These are phyloP conservation scores for Pionites leucogaster DNA, from an alignment of 2,113 vertebrate genomes.

Conservation along the genomic window DNA sequence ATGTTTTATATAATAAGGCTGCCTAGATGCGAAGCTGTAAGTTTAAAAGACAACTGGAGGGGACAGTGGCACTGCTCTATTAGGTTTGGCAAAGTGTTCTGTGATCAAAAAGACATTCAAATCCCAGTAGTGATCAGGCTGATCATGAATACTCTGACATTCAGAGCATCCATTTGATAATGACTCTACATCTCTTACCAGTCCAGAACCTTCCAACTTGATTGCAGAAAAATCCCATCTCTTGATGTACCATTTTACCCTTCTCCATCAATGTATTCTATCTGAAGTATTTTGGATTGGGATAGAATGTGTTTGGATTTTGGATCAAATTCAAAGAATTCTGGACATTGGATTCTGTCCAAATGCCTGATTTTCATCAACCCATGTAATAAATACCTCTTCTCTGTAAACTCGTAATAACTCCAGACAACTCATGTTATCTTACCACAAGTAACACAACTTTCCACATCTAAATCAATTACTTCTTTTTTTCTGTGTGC, in stretches of 20 bases:
- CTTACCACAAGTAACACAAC: neutral
- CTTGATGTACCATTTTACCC: neutral
- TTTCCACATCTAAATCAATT: neutral
- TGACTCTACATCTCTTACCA: neutral
- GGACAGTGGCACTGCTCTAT: neutral
- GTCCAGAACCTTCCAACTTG: neutral
- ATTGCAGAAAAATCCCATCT: neutral
- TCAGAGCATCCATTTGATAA: neutral
- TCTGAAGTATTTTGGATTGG: neutral
- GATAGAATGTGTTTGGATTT: neutral
- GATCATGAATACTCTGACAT: too few species aligned
- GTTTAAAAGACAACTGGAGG: neutral
- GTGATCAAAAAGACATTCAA: neutral
- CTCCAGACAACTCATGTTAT: constrained; percentile 8
- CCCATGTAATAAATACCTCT: neutral
- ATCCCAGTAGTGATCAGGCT: neutral
- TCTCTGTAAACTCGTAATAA: neutral
- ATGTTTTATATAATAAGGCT: neutral
- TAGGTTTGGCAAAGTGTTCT: neutral
- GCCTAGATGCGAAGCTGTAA: neutral
- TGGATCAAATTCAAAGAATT: neutral
- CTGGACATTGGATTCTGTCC: neutral
- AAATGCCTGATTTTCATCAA: constrained; percentile 2
- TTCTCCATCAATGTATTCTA: neutral
- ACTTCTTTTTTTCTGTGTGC: neutral